These are phyloP conservation scores for Mixornis gularis DNA, from an alignment of 2,113 vertebrate genomes.

Conservation along the genomic window DNA sequence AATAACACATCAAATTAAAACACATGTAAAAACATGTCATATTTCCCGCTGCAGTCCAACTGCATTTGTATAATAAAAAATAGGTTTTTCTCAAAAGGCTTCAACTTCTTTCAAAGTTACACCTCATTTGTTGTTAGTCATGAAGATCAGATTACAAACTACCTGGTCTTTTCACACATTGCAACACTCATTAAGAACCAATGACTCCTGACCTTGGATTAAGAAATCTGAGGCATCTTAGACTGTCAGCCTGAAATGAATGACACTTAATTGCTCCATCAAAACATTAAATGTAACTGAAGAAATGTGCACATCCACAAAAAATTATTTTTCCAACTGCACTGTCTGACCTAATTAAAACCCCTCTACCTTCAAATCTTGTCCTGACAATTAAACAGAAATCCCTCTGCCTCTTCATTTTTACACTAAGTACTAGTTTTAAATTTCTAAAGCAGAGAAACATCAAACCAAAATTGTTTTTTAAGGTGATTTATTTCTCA, in stretches of 20 bases:
- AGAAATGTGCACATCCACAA: not conserved
- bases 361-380: not conserved
- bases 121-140: not conserved
- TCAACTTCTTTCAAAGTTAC: not conserved
- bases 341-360: not conserved
- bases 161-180: not conserved
- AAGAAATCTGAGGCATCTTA: not conserved
- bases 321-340: not conserved
- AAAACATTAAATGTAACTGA: not conserved
- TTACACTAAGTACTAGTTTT: not conserved
- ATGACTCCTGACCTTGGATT: not conserved
- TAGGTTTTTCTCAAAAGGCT: not conserved
- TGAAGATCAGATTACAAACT: not conserved
- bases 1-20: not conserved
- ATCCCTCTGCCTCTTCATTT: not conserved
- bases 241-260: not conserved
- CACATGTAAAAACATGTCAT: fast-evolving
- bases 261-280: not conserved
- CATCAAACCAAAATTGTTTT: not conserved
- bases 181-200: not conserved
- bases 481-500: not conserved
- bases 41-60: not conserved
- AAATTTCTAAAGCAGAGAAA: not conserved
- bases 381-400: not conserved
- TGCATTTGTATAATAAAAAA: not conserved